Base-by-base conservation (phyloP, 2,888 invertebrate genomes). In the Lasioglossum pauxillum region DNA sequence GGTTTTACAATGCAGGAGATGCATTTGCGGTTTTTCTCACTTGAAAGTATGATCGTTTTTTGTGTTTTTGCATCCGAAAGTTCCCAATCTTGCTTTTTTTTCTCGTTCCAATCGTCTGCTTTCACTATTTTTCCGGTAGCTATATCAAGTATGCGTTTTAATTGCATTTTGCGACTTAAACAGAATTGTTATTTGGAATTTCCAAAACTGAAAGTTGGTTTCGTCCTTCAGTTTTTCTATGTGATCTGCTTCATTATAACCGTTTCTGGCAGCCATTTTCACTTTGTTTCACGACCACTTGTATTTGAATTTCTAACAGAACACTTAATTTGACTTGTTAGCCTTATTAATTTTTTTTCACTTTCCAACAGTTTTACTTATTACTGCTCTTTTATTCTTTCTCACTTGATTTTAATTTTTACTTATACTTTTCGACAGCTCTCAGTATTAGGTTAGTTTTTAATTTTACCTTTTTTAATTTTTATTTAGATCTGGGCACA, bases 121-220 rank as follows among this genome's bases (percentile, higher is more conserved):
- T 31, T 46, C 5, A 77, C 60, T 2, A 0, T 78, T 69, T 57
- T 73, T n/a, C 78, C 77, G 23, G n/a, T 78, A 12, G 79, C 49
- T 23, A 82, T 73, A 23, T 85, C 75, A 2, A 44, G 41, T 76
- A 79, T 38, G n/a, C n/a, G n/a, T n/a, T n/a, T n/a, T n/a, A n/a
- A n/a, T n/a, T n/a, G n/a, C n/a, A 75, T 75, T 10, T 46, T 82
- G 0, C 53, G 87, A 60, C 46, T 88, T 83, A 19, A 87, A 57
- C 10, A 85, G 8, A 0, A 90, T 81, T 27, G 41, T 77, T n/a
- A 85, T 69, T 73, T 87, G 86, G 46, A 89, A 89, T 79, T 87
- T 87, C 88, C 87, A 88, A 14, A 86, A 46, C 69, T 86, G 80
- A 85, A 89, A 90, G 23, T 88, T 88, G 14, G 86, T 85, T 12